Conservation (phyloP, 2,797 vertebrate genomes). For the Australoheros facetus region DNA sequence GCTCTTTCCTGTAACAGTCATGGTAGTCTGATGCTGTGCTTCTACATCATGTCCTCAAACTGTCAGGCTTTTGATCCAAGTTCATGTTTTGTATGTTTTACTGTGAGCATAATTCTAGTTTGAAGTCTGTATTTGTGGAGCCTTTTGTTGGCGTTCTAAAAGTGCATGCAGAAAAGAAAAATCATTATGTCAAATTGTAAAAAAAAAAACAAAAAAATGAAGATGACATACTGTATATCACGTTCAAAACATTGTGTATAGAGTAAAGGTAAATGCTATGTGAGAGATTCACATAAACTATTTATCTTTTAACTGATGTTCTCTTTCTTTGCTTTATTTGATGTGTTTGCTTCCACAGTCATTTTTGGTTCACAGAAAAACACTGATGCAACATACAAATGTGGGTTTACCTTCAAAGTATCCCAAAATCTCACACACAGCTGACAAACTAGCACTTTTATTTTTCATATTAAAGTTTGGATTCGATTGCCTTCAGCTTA, state of each 20-base stretch:
- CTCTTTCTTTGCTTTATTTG: constrained; percentile 52
- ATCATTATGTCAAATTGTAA: constrained; percentile 81
- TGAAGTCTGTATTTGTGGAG: constrained; percentile 85
- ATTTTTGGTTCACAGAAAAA: background rate
- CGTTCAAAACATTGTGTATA: constrained; percentile 75
- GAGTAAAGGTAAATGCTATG: constrained; percentile 73
- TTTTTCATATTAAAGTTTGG: background rate
- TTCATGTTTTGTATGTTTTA: constrained; percentile 77
- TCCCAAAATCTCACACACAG: background rate
- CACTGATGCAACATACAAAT: background rate
- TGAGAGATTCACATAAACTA: constrained; percentile 82
- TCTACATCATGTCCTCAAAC: constrained; percentile 78
- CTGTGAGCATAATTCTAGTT: constrained; percentile 81
- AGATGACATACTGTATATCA: constrained; percentile 67
- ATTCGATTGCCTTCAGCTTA: background rate
- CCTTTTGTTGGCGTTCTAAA: constrained; percentile 87
- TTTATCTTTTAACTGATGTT: constrained; percentile 74
- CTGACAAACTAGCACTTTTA: background rate
- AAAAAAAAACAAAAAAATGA: constrained; percentile 44
- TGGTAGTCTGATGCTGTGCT: constrained; percentile 85
- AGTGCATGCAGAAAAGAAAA: constrained; percentile 87
- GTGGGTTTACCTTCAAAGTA: background rate
- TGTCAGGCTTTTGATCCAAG: constrained; percentile 81
- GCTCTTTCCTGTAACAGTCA: constrained; percentile 80
- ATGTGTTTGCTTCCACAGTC: background rate